A percentile compares a stretch with the other conserved stretches of the same genome.
phyloP scores from a whole-genome alignment of 2,888 invertebrate species.

The Coenonympha arcania region DNA sequence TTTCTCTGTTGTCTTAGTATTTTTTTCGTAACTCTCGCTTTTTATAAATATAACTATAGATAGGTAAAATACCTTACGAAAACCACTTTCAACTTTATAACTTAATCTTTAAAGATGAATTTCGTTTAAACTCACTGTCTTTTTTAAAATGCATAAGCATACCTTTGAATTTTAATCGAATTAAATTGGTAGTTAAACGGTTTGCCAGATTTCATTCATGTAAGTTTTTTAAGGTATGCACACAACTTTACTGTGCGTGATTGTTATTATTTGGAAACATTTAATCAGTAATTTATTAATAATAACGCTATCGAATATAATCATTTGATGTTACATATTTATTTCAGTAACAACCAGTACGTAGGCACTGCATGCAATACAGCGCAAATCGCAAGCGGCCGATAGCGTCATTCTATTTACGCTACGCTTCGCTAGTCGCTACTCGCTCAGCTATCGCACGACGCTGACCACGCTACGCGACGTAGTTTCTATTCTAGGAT shows the following conservation, averaged over 20 bases:
- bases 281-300: not conserved
- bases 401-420: conserved; percentile 50
- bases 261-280: too few relatives aligned
- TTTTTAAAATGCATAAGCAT: not conserved
- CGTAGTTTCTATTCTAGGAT: conserved; percentile 50
- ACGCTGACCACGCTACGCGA: conserved; percentile 44
- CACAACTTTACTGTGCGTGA: too few relatives aligned
- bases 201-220: conserved; percentile 4
- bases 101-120: not conserved
- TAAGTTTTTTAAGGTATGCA: not conserved
- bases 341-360: too few relatives aligned
- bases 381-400: conserved; percentile 25
- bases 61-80: not conserved
- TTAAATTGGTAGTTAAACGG: conserved; percentile 2
- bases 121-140: not conserved
- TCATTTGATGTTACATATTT: too few relatives aligned
- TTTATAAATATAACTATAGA: conserved; percentile 15
- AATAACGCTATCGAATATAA: not conserved
- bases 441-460: too few relatives aligned
- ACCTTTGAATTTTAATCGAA: conserved; percentile 8
- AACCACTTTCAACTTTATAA: not conserved
- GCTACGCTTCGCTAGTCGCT: conserved; percentile 46
- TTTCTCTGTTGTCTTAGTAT: conserved; percentile 43
- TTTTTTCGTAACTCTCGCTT: conserved; percentile 38
- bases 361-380: too few relatives aligned